Evolutionary conservation across 2,113 vertebrate genomes (phyloP).

Genomic region (Crocuta crocuta): DNA sequence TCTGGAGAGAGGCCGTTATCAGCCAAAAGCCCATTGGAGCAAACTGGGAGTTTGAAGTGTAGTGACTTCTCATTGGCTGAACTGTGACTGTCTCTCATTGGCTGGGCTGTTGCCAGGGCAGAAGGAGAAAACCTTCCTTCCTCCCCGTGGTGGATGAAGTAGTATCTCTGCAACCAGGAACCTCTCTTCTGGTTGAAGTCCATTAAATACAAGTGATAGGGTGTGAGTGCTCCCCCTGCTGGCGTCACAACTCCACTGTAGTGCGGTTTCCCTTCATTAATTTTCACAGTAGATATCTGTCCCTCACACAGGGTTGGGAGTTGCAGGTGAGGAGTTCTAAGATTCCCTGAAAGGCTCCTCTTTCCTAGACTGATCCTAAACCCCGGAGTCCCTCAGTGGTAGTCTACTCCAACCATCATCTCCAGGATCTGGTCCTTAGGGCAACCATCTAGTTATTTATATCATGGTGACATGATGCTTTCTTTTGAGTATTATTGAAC

Average conservation of each 20-base stretch:
- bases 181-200: background rate
- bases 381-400: background rate
- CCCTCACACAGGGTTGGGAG: background rate
- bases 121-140: background rate
- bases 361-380: background rate
- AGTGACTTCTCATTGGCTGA: background rate
- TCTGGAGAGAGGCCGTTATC: background rate
- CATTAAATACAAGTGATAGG: background rate
- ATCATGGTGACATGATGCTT: background rate
- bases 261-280: too few relatives aligned
- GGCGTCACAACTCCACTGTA: too few relatives aligned
- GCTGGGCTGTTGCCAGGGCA: background rate
- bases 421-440: background rate
- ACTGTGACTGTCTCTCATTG: background rate
- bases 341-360: accelerated
- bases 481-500: background rate
- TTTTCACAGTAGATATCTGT: background rate
- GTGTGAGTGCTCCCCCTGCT: background rate
- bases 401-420: background rate
- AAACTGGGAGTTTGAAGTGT: background rate
- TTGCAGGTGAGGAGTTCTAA: background rate
- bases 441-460: background rate
- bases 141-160: background rate
- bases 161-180: background rate
- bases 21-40: background rate